A percentile compares a stretch with the other conserved stretches of the same genome.
Conservation (phyloP, 2,113 vertebrate species). For the Euleptes europaea region DNA sequence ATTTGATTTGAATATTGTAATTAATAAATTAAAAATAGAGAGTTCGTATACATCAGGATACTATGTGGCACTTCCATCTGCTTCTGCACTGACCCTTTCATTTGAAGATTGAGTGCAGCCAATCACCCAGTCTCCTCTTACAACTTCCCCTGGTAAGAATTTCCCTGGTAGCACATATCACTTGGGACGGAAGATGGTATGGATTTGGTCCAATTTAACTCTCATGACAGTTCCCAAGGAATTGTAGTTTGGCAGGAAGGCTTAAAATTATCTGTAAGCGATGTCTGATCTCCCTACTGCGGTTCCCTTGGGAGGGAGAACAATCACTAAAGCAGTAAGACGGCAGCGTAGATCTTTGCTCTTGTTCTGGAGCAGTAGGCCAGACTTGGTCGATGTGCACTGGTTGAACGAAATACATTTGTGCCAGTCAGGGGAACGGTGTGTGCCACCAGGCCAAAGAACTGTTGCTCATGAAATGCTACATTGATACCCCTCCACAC, state of each 20-base stretch:
- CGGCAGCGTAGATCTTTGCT: too few species aligned
- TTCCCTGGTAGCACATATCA: background rate
- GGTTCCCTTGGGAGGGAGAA: too few species aligned
- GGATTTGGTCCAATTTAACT: too few species aligned
- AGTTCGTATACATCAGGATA: background rate
- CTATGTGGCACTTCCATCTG: background rate
- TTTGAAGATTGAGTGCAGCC: background rate
- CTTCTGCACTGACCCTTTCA: background rate
- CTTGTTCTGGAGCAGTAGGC: background rate
- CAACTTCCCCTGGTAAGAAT: background rate
- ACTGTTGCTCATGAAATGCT: background rate
- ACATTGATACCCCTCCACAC: background rate
- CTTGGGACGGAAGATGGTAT: too few species aligned
- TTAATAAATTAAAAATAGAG: too few species aligned
- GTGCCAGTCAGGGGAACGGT: background rate
- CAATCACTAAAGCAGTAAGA: too few species aligned
- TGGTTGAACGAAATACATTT: background rate
- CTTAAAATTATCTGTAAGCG: too few species aligned
- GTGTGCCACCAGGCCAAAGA: background rate
- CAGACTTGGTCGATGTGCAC: background rate
- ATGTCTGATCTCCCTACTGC: too few species aligned
- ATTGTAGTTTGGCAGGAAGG: too few species aligned
- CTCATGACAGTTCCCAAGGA: too few species aligned
- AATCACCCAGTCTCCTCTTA: background rate
- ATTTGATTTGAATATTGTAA: too few species aligned